Evolutionary conservation across 2,888 invertebrate genomes (phyloP).

Genomic region (Callyntrura sp.): DNA sequence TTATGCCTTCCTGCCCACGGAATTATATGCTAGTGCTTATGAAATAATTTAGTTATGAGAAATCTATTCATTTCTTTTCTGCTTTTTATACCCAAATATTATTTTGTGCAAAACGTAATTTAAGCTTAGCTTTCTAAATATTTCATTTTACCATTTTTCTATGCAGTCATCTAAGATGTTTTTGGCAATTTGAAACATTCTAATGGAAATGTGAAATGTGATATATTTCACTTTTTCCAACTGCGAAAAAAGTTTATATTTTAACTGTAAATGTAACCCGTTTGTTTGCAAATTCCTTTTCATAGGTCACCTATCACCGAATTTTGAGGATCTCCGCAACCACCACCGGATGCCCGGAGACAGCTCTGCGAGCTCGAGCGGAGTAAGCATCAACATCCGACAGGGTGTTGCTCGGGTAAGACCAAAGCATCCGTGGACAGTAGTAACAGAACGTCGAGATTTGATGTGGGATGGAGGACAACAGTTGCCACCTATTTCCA

Average conservation of each 20-base stretch:
- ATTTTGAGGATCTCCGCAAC: conserved; percentile 80
- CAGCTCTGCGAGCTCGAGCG: conserved; percentile 68
- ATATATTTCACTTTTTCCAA: no score
- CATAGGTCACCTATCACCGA: conserved; percentile 78
- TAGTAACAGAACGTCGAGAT: conserved; percentile 31
- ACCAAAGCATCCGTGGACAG: conserved; percentile 11
- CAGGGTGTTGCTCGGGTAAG: conserved; percentile 32
- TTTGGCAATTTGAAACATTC: no score
- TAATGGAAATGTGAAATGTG: no score
- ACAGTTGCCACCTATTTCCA: conserved; percentile 61
- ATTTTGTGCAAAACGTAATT: not conserved
- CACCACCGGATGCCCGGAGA: conserved; percentile 71
- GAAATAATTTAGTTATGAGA: not conserved
- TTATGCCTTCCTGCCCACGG: not conserved
- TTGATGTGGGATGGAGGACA: conserved; percentile 38
- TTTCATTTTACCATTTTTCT: not conserved
- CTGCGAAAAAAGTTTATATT: no score
- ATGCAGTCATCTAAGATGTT: no score
- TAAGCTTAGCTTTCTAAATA: not conserved
- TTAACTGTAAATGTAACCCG: no score
- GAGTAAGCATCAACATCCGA: conserved; percentile 38
- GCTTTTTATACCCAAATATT: not conserved
- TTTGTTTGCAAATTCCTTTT: no score
- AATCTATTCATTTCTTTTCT: not conserved
- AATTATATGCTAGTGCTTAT: no score